Percentiles rank a stretch among this genome's conserved stretches.
Conservation (phyloP, 2,113 vertebrate species). For the Eira barbara region DNA sequence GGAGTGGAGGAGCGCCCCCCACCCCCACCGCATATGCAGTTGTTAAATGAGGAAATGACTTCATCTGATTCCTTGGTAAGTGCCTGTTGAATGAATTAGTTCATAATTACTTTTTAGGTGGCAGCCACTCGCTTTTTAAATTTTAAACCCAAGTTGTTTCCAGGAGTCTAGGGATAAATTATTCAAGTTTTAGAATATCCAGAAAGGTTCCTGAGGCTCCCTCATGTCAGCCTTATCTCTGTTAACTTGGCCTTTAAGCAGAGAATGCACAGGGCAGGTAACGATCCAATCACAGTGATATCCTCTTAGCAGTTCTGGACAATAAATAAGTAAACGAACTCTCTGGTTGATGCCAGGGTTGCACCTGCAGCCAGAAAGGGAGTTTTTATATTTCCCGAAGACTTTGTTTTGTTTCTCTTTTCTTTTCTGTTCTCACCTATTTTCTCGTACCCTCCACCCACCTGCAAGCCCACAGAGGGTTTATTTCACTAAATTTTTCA, state of each 20-base stretch:
- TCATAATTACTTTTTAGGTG: slow-evolving; percentile 29
- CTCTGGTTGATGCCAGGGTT: neutral
- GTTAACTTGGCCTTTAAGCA: neutral
- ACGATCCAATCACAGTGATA: neutral
- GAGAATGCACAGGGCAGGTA: neutral
- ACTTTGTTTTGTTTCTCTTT: neutral
- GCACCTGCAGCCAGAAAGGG: neutral
- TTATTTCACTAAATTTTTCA: slow-evolving; percentile 30
- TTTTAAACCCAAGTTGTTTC: slow-evolving; percentile 16
- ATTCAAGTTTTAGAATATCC: slow-evolving; percentile 5
- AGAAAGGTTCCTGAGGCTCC: neutral
- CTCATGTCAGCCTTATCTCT: neutral
- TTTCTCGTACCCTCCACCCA: neutral
- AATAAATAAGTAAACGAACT: neutral
- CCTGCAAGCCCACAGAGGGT: neutral
- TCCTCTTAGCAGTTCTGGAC: neutral
- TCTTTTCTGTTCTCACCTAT: neutral
- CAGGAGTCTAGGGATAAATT: slow-evolving; percentile 41
- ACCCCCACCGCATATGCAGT: neutral
- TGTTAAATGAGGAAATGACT: neutral
- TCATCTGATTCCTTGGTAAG: neutral
- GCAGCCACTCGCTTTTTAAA: neutral
- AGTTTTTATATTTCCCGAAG: neutral
- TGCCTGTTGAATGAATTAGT: neutral
- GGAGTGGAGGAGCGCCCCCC: neutral